Percentiles rank a stretch among this genome's conserved stretches.
phyloP scores from a whole-genome alignment of 30 jellyfish, hydroid and myxozoan genomes.

The Phacellophora camtschatica region DNA sequence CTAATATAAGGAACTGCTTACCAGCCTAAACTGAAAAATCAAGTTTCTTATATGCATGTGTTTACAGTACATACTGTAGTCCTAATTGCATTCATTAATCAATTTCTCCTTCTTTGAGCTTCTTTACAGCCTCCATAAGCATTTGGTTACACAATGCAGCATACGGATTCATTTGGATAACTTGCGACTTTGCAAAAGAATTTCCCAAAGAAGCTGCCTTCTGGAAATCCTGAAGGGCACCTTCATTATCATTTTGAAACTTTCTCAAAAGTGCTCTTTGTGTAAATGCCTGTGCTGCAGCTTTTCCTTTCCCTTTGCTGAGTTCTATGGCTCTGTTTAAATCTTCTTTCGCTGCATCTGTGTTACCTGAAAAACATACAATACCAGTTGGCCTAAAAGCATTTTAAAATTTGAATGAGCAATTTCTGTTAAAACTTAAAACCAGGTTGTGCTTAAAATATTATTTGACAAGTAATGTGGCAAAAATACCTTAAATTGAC shows the following conservation, averaged over 20 bases:
- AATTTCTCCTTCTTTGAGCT: conserved; percentile 10
- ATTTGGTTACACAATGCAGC: conserved; percentile 96
- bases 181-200: conserved; percentile 77
- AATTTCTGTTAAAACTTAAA: too few relatives aligned
- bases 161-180: conserved; percentile 78
- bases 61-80: too few relatives aligned
- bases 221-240: conserved; percentile 72
- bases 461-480: too few relatives aligned
- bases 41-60: too few relatives aligned
- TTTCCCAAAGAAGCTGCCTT: conserved; percentile 80
- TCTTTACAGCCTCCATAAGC: conserved; percentile 75
- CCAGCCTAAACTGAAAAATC: too few relatives aligned
- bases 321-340: conserved; percentile 72
- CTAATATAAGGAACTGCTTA: too few relatives aligned
- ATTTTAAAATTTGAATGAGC: too few relatives aligned
- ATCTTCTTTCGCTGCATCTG: conserved; percentile 65
- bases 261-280: conserved; percentile 82
- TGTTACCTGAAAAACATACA: conserved; percentile 63
- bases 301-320: conserved; percentile 78
- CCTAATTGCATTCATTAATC: too few relatives aligned
- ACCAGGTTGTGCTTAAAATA: too few relatives aligned
- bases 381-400: too few relatives aligned
- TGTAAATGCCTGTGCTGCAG: conserved; percentile 89
- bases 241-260: conserved; percentile 69
- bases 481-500: too few relatives aligned